Conservation (phyloP, 92 coral and sea anemone genomes). For the Porites cylindrica region DNA sequence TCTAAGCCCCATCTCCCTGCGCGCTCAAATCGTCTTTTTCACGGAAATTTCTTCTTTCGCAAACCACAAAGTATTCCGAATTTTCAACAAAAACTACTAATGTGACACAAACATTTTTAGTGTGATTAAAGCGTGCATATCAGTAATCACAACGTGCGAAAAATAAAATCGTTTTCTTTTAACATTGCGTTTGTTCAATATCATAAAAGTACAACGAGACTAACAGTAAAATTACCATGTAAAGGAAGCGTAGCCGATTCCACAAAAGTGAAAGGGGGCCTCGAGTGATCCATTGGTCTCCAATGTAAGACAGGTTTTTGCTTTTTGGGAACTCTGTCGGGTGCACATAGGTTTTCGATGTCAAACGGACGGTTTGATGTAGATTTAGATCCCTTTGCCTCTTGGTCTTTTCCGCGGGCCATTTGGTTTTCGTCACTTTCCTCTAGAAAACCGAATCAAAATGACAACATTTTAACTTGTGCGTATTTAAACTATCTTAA, state of each 20-base stretch:
- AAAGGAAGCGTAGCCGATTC: conserved; percentile 41
- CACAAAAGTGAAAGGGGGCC: conserved; percentile 29
- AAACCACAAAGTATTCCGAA: conserved; percentile 3
- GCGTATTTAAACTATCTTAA: conserved; percentile 25
- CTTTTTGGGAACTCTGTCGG: conserved; percentile 73
- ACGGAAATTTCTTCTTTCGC: conserved; percentile 5
- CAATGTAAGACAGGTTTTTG: conserved; percentile 21
- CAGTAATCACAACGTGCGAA: neutral
- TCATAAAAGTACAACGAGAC: conserved; percentile 11
- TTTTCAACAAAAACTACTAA: conserved; percentile 35
- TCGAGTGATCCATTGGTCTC: conserved; percentile 21
- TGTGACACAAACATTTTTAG: conserved; percentile 42
- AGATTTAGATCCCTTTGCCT: conserved; percentile 25
- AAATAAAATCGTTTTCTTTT: conserved; percentile 2
- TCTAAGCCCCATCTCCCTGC: neutral
- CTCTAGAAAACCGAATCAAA: conserved; percentile 46
- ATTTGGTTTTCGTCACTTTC: conserved; percentile 16
- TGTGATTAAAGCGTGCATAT: conserved; percentile 18
- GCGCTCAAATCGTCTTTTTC: neutral
- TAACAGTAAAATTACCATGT: conserved; percentile 50
- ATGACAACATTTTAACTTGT: conserved; percentile 21
- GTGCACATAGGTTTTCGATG: conserved; percentile 86
- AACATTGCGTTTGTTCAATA: neutral
- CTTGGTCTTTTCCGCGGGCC: conserved; percentile 35
- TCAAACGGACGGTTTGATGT: conserved; percentile 86